Evolutionary conservation across 2,113 vertebrate species (phyloP).

Genomic region (Dasypus novemcinctus): DNA sequence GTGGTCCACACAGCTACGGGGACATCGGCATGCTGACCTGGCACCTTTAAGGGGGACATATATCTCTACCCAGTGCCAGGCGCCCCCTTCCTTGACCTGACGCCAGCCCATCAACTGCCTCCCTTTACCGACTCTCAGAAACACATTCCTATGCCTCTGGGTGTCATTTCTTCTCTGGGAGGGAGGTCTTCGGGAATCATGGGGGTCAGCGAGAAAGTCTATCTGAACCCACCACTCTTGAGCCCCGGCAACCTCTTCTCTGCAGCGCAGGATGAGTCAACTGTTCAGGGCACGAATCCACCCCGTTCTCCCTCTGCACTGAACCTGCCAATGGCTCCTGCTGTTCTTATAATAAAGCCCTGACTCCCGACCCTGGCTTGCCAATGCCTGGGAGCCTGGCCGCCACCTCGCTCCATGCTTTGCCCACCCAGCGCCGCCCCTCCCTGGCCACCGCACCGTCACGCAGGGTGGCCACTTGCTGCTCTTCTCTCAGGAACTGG

Average conservation of each 20-base stretch:
- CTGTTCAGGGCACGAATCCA: not conserved
- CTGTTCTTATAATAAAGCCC: not conserved
- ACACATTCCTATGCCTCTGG: not conserved
- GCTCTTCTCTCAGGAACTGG: not conserved
- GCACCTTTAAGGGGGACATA: not conserved
- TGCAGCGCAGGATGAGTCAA: not conserved
- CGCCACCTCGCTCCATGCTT: not conserved
- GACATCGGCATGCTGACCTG: not conserved
- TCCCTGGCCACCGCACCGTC: not conserved
- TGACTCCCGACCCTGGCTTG: not conserved
- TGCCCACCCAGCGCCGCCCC: too few species aligned
- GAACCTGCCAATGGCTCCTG: not conserved
- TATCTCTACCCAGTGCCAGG: not conserved
- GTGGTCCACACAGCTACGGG: not conserved
- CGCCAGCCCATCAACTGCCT: too few species aligned
- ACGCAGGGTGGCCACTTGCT: not conserved
- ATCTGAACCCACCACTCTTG: not conserved
- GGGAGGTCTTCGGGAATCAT: not conserved
- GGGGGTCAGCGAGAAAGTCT: not conserved
- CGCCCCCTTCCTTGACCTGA: not conserved
- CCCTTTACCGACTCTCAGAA: not conserved
- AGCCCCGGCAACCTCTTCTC: not conserved
- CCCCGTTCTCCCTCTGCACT: not conserved
- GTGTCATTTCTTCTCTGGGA: not conserved
- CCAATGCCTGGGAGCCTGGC: not conserved